phyloP scores from a whole-genome alignment of 2,888 invertebrate species.

The Cryptocheilus praepositus region DNA sequence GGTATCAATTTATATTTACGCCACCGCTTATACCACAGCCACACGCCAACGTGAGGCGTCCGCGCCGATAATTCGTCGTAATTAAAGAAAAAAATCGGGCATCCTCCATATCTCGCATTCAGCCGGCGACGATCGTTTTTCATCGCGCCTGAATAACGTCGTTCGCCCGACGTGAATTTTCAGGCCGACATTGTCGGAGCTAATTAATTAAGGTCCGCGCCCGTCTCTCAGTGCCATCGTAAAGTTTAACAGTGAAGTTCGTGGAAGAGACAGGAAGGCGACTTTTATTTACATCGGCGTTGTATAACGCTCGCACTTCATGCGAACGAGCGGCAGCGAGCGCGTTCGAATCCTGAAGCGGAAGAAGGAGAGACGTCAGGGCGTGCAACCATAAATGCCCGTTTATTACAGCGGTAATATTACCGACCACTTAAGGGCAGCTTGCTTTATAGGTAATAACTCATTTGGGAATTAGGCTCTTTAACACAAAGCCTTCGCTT shows the following conservation, averaged over 20 bases:
- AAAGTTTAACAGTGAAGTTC: constrained; percentile 57
- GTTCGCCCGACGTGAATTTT: not conserved
- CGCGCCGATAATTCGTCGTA: too few relatives aligned
- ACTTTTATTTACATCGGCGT: constrained; percentile 49
- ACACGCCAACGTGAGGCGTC: too few relatives aligned
- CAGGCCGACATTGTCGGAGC: constrained; percentile 42
- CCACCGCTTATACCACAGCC: too few relatives aligned
- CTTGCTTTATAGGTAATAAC: constrained; percentile 68
- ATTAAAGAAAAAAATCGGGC: too few relatives aligned
- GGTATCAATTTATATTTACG: too few relatives aligned
- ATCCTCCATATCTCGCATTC: too few relatives aligned
- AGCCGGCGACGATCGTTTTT: too few relatives aligned
- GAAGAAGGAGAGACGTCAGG: constrained; percentile 12
- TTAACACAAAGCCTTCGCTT: constrained; percentile 65
- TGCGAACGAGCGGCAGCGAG: constrained; percentile 22
- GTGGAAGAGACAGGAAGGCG: constrained; percentile 48
- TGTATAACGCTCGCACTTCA: constrained; percentile 43
- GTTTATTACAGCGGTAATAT: constrained; percentile 69
- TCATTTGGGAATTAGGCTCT: constrained; percentile 69
- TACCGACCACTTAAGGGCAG: constrained; percentile 65
- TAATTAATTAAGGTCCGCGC: constrained; percentile 61
- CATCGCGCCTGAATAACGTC: not conserved
- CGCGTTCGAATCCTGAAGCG: constrained; percentile 20
- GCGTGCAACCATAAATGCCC: constrained; percentile 63
- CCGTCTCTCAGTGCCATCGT: constrained; percentile 51